A percentile compares a stretch with the other conserved stretches of the same genome.
These are phyloP conservation scores for Sparus aurata DNA, from an alignment of 2,797 vertebrate species.

Conservation along the genomic window DNA sequence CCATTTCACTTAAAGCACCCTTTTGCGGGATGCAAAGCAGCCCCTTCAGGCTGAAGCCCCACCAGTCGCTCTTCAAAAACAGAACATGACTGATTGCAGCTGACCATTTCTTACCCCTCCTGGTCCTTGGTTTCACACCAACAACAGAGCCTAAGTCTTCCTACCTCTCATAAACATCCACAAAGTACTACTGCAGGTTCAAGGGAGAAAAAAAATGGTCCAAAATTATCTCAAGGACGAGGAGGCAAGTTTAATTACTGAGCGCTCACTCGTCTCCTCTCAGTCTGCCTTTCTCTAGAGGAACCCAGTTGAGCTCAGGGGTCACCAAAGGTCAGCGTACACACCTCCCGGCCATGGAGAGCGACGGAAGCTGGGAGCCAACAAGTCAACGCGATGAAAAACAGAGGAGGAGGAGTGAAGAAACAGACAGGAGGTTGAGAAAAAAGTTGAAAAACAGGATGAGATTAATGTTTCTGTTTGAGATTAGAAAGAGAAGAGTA, in stretches of 20 bases:
- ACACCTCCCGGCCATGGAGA: slow-evolving; percentile 73
- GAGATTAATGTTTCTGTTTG: slow-evolving; percentile 67
- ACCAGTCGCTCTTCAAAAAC: slow-evolving; percentile 38
- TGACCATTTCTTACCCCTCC: slow-evolving; percentile 30
- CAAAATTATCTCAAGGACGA: slow-evolving; percentile 65
- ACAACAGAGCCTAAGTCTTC: slow-evolving; percentile 1
- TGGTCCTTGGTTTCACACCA: background rate
- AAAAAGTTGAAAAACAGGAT: slow-evolving; percentile 80
- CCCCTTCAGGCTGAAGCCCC: slow-evolving; percentile 51
- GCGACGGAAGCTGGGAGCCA: slow-evolving; percentile 71
- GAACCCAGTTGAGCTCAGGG: slow-evolving; percentile 59
- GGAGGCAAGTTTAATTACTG: slow-evolving; percentile 42
- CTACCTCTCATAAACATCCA: slow-evolving; percentile 9
- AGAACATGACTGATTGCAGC: slow-evolving; percentile 37
- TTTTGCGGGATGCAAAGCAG: slow-evolving; percentile 64
- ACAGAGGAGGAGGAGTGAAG: slow-evolving; percentile 42
- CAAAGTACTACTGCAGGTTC: background rate
- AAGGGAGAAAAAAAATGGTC: slow-evolving; percentile 17
- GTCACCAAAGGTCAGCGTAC: slow-evolving; percentile 76
- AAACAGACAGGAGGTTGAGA: slow-evolving; percentile 33
- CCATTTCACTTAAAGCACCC: slow-evolving; percentile 68
- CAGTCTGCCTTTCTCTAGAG: slow-evolving; percentile 54
- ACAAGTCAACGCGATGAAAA: slow-evolving; percentile 68
- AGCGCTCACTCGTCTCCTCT: slow-evolving; percentile 40
- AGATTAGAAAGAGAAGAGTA: slow-evolving; percentile 22